These are phyloP conservation scores for Eilema griseolum DNA, from an alignment of 2,888 invertebrate genomes.

Conservation along the genomic window DNA sequence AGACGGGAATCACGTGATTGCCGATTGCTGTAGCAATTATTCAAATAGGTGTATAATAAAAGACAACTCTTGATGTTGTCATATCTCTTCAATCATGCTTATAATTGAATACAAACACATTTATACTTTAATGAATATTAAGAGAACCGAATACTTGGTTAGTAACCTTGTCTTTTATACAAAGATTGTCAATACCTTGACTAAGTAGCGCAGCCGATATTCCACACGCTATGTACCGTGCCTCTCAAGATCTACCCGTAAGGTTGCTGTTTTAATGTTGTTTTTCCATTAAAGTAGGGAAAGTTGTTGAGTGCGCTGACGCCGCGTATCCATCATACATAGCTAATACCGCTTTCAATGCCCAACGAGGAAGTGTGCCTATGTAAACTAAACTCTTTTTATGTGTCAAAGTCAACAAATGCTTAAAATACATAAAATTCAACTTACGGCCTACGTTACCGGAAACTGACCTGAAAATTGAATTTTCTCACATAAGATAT, in stretches of 20 bases:
- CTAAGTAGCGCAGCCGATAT: constrained; percentile 62
- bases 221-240: constrained; percentile 58
- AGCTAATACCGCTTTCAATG: constrained; percentile 82
- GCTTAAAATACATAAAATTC: constrained; percentile 28
- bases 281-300: constrained; percentile 83
- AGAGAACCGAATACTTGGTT: background rate
- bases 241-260: constrained; percentile 73
- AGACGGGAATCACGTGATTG: background rate
- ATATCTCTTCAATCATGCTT: constrained; percentile 2
- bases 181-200: constrained; percentile 53
- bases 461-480: background rate
- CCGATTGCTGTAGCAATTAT: background rate
- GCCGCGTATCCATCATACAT: constrained; percentile 78
- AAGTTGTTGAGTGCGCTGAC: constrained; percentile 76
- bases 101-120: background rate
- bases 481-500: background rate
- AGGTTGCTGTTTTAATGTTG: constrained; percentile 71
- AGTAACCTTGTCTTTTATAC: constrained; percentile 4
- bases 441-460: background rate
- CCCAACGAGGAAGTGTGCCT: constrained; percentile 75
- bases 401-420: constrained; percentile 44
- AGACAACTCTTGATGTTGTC: background rate
- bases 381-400: constrained; percentile 56
- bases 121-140: background rate
- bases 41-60: background rate